Percentiles rank a stretch among this genome's conserved stretches.
These are phyloP conservation scores for Panulirus ornatus DNA, from an alignment of 1,140 invertebrate species.

Conservation along the genomic window DNA sequence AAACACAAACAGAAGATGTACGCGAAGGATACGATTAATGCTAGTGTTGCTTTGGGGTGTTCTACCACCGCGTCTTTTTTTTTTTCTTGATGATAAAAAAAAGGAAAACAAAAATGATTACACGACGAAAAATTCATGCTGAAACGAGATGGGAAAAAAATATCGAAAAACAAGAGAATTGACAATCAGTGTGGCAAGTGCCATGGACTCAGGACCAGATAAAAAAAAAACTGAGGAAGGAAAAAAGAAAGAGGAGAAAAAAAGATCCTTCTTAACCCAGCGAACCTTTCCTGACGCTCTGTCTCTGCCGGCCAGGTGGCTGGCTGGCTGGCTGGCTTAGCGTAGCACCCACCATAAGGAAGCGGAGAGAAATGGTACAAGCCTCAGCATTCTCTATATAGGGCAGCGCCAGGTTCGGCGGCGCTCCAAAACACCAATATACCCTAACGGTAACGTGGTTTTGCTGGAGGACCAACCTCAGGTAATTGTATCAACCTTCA, in stretches of 20 bases:
- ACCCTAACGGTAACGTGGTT: constrained; percentile 2
- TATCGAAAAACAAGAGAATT: not conserved
- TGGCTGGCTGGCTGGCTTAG: too few species aligned
- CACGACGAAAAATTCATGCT: not conserved
- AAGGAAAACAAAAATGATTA: not conserved
- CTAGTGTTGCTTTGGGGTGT: too few species aligned
- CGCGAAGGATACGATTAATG: too few species aligned
- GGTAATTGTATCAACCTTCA: constrained; percentile 41
- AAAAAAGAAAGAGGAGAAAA: too few species aligned
- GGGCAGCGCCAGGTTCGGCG: not conserved
- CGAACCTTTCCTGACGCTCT: too few species aligned
- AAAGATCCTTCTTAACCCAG: not conserved
- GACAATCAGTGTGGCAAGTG: not conserved
- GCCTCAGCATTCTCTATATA: too few species aligned
- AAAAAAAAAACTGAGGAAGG: too few species aligned
- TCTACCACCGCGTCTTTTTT: too few species aligned
- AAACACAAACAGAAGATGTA: too few species aligned
- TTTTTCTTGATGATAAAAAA: not conserved
- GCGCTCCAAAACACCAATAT: constrained; percentile 2
- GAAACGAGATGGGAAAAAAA: not conserved
- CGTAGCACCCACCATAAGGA: too few species aligned
- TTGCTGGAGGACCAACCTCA: constrained; percentile 12
- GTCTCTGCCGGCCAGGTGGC: too few species aligned
- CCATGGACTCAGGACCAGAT: not conserved
- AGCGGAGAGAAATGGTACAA: too few species aligned